Evolutionary conservation across 2,888 invertebrate genomes (phyloP), one percentile per base, ranked within the genome.

Genomic region (Thymelicus lineola): DNA sequence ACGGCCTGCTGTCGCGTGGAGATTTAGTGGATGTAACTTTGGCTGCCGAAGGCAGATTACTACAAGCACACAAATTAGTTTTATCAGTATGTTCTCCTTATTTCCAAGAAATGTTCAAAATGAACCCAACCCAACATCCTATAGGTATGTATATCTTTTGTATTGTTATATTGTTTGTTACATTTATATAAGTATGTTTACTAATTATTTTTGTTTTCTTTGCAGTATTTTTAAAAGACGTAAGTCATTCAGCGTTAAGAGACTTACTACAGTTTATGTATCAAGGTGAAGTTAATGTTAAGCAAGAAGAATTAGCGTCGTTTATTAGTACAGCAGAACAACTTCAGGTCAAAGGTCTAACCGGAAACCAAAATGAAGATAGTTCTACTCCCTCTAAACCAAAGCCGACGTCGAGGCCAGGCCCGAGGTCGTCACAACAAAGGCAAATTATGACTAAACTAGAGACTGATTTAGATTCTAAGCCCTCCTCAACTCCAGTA

Each of bases 191-290:
- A 12, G 6, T 38, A 0, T 12, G 42, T 12, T 12, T 10, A 42
- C 42, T 42, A 42, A 28, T 20, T 9, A n/a, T 58, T 71, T 74
- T 76, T n/a, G 75, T 76, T 73, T 77, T 87, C 88, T 86, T 93
- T 93, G 70, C 88, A 95, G 96, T 96, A 83, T 96, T 96, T 91
- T 91, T 96, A 87, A 96, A 96, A 89, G 96, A 96, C 88, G 96
- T 96, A 79, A 95, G 95, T 90, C 95, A 95, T 88, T 94, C 95
- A 79, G 95, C 96, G 81, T 91, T 96, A 82, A 95, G 95, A 89
- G 95, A 96, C 90, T 94, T 96, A 85, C 94, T 96, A 89, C 95
- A 96, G 85, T 96, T 96, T 90, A 96, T 96, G 96, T 96, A 96
- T 83, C 95, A 95, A 88, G 96, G 96, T 75, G 96, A 96, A 90